Percentiles rank a stretch among this genome's conserved stretches.
Evolutionary conservation across 2,888 invertebrate species (phyloP).

Genomic region (Empis livida): DNA sequence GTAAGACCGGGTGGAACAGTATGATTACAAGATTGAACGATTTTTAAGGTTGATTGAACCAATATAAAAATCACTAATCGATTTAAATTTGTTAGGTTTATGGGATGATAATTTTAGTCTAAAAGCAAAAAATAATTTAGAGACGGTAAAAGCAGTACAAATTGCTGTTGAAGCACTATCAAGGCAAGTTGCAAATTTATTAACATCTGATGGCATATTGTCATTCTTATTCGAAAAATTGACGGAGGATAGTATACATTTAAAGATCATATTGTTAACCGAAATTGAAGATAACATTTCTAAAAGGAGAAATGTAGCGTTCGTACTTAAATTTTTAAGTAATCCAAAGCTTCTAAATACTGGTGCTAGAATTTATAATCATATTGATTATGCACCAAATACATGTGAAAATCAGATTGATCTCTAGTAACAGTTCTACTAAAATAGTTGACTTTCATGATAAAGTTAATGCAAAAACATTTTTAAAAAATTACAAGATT

Average conservation of each 20-base stretch:
- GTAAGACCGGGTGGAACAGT: constrained; percentile 1
- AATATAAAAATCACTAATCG: neutral
- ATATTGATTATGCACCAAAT: too few relatives aligned
- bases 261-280: neutral
- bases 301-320: neutral
- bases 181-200: neutral
- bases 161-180: constrained; percentile 2
- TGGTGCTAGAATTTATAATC: too few relatives aligned
- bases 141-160: neutral
- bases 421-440: too few relatives aligned
- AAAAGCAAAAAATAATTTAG: neutral
- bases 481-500: too few relatives aligned
- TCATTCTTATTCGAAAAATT: neutral
- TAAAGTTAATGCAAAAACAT: too few relatives aligned
- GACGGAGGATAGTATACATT: neutral
- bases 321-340: neutral
- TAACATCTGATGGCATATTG: constrained; percentile 1
- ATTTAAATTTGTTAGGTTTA: constrained; percentile 1
- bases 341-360: neutral
- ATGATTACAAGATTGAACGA: constrained; percentile 1
- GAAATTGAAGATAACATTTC: neutral
- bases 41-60: constrained; percentile 1
- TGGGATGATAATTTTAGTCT: neutral
- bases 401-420: too few relatives aligned
- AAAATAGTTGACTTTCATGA: too few relatives aligned